Evolutionary conservation across 1,140 invertebrate species (phyloP).

Genomic region (Zaprionus ornatus): DNA sequence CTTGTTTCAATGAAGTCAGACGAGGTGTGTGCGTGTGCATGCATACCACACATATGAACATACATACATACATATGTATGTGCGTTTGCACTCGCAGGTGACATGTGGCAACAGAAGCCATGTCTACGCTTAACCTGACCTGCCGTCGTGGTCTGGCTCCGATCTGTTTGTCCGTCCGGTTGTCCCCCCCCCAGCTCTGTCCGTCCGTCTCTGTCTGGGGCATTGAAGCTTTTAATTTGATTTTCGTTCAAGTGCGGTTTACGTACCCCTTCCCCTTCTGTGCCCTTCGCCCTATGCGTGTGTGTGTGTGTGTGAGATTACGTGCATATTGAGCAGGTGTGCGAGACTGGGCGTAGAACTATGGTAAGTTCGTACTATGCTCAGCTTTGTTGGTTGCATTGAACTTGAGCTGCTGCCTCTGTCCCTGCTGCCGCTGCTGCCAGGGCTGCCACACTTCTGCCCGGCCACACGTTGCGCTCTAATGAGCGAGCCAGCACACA

Average conservation of each 20-base stretch:
- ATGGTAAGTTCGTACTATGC: constrained; percentile 35
- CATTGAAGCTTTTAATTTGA: constrained; percentile 82
- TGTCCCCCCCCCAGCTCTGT: constrained; percentile 3
- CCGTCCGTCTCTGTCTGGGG: constrained; percentile 55
- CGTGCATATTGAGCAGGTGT: constrained; percentile 2
- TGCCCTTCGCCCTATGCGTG: background rate
- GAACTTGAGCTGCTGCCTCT: constrained; percentile 40
- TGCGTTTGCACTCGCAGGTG: constrained; percentile 50
- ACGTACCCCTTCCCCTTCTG: constrained; percentile 23
- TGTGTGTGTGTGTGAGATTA: constrained; percentile 8
- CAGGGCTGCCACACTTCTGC: background rate
- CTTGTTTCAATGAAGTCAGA: constrained; percentile 79
- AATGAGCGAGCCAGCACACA: constrained; percentile 42
- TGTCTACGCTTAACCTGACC: constrained; percentile 45
- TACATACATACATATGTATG: constrained; percentile 1
- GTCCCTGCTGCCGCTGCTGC: background rate
- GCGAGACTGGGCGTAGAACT: constrained; percentile 8
- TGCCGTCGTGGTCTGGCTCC: constrained; percentile 31
- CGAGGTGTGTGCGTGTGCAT: constrained; percentile 55
- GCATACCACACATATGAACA: constrained; percentile 1
- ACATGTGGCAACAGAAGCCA: constrained; percentile 68
- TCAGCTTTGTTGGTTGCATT: constrained; percentile 51
- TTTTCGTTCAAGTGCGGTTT: constrained; percentile 82
- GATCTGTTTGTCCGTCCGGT: background rate
- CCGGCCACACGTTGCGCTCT: constrained; percentile 38